Evolutionary conservation across 2,888 invertebrate species (phyloP), one percentile per base, ranked within the genome.

Genomic region (Hirtodrosophila cameraria): DNA sequence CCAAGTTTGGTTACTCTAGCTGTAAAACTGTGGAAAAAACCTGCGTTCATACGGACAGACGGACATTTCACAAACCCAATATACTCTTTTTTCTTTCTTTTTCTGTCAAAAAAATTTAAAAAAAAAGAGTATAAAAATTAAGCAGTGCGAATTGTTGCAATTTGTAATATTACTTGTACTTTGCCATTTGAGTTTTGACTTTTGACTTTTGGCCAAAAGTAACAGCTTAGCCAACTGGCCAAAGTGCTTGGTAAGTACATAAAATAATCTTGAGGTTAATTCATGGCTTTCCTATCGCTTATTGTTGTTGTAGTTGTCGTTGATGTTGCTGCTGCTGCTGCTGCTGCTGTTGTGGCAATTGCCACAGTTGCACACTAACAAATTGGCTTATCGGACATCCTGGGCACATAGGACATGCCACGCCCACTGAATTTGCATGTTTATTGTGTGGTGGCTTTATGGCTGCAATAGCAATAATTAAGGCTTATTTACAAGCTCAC

Each of bases 401-500:
- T 23, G 18, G 23, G 23, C 30, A 42, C 25, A n/a, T 49, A 36
- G 53, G 15, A 35, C 13, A 13, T 48, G 53, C 49, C 23, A 55
- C 63, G 62, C 43, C 57, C 39, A 68, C 62, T 69, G 66, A 52
- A 80, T 83, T 83, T 86, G 80, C 80, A 81, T 81, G 84, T 81
- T 86, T 83, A 86, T 73, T 86, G 80, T 86, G 86, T 64, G 86
- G 84, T 83, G 76, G 80, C 86, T 79, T 86, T 81, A 79, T 69
- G 80, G 80, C 76, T 60, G 84, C 80, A 75, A 73, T 79, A 59
- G 76, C 84, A 65, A 81, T 86, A 81, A 81, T 81, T 86, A 86
- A 86, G 80, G 86, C 84, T 86, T 79, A 83, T 76, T 83, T 86
- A 75, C 86, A 81, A 74, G 76, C 83, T 79, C 80, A 57, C 66